Percentiles rank a stretch among this genome's conserved stretches.
Evolutionary conservation across 2,888 invertebrate genomes (phyloP).

Genomic region (Uloborus plumipes): DNA sequence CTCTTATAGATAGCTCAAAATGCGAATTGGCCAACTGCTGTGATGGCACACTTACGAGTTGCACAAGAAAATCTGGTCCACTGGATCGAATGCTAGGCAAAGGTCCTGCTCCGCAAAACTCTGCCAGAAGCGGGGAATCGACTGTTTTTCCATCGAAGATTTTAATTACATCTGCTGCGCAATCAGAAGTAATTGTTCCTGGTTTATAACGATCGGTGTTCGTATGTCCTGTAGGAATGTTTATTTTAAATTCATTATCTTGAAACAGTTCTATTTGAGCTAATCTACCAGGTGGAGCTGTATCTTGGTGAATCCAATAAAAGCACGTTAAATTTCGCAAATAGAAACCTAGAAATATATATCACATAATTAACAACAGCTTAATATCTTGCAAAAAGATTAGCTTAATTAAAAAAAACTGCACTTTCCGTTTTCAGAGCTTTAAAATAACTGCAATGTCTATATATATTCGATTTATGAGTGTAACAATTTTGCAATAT

Average conservation of each 20-base stretch:
- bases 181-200: conserved; percentile 57
- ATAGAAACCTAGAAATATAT: conserved; percentile 76
- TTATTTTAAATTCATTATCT: conserved; percentile 81
- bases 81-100: conserved; percentile 84
- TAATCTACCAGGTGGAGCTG: conserved; percentile 85
- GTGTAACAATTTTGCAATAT: too few species aligned
- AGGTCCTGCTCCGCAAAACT: conserved; percentile 85
- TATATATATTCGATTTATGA: too few species aligned
- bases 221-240: conserved; percentile 74
- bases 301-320: conserved; percentile 87
- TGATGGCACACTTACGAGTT: conserved; percentile 80
- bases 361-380: background rate
- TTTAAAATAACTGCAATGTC: too few species aligned
- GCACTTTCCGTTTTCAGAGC: too few species aligned
- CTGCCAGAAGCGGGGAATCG: conserved; percentile 81
- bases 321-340: conserved; percentile 90
- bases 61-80: conserved; percentile 82
- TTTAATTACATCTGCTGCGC: conserved; percentile 74
- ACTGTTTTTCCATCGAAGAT: conserved; percentile 85
- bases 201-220: conserved; percentile 56
- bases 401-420: too few species aligned
- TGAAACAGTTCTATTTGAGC: conserved; percentile 83
- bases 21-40: conserved; percentile 81
- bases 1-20: conserved; percentile 85
- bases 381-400: background rate